phyloP scores from a whole-genome alignment of 1,140 invertebrate species.

The Temnothorax longispinosus region DNA sequence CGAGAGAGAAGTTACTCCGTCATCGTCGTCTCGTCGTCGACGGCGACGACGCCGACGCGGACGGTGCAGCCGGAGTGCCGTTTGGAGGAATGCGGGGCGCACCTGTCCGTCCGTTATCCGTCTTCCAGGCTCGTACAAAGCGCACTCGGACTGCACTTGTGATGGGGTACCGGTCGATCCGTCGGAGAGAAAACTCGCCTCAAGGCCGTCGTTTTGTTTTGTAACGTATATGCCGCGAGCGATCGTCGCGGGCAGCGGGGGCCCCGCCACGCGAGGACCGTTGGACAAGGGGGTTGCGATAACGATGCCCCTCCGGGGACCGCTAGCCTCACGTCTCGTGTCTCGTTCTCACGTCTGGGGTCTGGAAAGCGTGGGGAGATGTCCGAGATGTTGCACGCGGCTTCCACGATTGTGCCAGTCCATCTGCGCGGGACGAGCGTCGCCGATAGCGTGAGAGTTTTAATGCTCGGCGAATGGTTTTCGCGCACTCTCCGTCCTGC shows the following conservation, averaged over 20 bases:
- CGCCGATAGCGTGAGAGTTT: slow-evolving; percentile 9
- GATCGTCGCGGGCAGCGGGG: neutral
- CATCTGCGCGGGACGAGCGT: neutral
- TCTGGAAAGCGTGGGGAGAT: slow-evolving; percentile 43
- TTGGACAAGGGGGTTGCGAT: slow-evolving; percentile 21
- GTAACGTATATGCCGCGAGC: slow-evolving; percentile 6
- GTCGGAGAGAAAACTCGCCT: neutral
- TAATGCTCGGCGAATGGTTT: neutral
- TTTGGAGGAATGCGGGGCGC: slow-evolving; percentile 67
- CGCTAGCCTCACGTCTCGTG: slow-evolving; percentile 28
- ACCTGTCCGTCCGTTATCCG: slow-evolving; percentile 65
- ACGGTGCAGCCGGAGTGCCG: slow-evolving; percentile 26
- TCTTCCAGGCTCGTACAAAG: neutral
- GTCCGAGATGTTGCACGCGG: slow-evolving; percentile 6
- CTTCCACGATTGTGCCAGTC: neutral
- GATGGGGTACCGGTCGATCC: neutral
- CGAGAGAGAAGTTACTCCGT: neutral
- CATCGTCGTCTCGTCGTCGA: neutral
- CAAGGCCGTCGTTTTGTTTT: slow-evolving; percentile 28
- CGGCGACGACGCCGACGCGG: neutral
- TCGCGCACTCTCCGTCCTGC: neutral
- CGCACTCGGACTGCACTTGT: neutral
- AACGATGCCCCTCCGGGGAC: slow-evolving; percentile 24
- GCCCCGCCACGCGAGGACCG: neutral
- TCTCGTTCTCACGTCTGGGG: neutral